Base-by-base conservation (phyloP, 2,797 vertebrate species). In the Coreius guichenoti region DNA sequence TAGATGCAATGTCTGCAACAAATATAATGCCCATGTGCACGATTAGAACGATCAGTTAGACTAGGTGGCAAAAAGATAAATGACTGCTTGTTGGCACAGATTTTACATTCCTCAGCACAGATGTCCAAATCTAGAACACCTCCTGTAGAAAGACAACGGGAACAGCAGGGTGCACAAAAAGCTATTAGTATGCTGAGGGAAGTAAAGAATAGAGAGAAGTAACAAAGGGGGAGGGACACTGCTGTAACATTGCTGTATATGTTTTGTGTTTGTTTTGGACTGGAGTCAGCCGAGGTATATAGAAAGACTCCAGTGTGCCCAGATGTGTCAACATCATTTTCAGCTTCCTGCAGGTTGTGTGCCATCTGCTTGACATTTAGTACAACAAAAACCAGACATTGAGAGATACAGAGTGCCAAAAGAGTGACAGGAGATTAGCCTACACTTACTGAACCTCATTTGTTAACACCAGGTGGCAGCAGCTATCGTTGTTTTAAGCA, bases 101-200 rank as follows among this genome's bases (percentile, higher is more conserved):
- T 76, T 51, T 36, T 21, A 76, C 72, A 83, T 54, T 83, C 72
- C 45, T 67, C 31, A 54, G 82, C 82, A 67, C 72, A 83, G 43
- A 83, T 68, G 73, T 39, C 82, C 58, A 76, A 76, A 83, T 76
- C 45, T 67, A 74, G 68, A 86, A 70, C 39, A 14, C 45, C 70
- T 76, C 49, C 54, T 36, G 80, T 26, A 73, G 78, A 77, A 85
- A 70, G 47, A 63, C 74, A 72, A 49, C 80, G 51, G 72, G 51
- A 82, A 81, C 80, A 68, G 45, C 69, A 36, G 73, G 81, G 81
- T 29, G 45, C 16, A 9, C 43, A 72, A 3, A 65, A 81, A 58
- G 49, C 9, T 90, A 87, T 91, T 92, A 91, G 88, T 93, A 93
- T 91, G 89, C 88, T 86, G 87, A 85, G 89, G 70, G 61, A 82